Percentiles rank a stretch among this genome's conserved stretches.
phyloP scores from a whole-genome alignment of 2,888 invertebrate genomes.

The Alcis repandata region DNA sequence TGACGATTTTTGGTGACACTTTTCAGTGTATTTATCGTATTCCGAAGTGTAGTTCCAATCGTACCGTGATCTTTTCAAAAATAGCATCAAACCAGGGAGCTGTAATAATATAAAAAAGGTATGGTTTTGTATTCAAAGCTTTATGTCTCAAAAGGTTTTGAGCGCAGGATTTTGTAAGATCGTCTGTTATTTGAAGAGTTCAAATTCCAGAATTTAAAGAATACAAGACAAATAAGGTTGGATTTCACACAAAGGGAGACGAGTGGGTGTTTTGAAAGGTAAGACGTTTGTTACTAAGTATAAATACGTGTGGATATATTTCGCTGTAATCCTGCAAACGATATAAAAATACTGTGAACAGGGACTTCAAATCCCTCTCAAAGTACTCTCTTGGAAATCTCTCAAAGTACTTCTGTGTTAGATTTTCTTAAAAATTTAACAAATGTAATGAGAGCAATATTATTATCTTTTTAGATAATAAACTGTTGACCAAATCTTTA shows the following conservation, averaged over 20 bases:
- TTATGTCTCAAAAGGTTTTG: not conserved
- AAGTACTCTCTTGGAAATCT: no score
- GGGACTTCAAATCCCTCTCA: slow-evolving; percentile 24
- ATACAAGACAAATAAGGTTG: not conserved
- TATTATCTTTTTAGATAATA: no score
- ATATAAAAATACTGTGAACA: not conserved
- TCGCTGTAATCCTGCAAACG: not conserved
- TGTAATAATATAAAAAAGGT: not conserved
- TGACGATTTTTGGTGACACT: not conserved
- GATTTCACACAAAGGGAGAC: not conserved
- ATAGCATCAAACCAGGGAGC: slow-evolving; percentile 7
- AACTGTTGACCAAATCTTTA: no score
- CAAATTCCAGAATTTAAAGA: slow-evolving; percentile 4
- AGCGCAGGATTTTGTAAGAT: not conserved
- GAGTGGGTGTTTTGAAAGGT: not conserved
- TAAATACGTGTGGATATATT: not conserved
- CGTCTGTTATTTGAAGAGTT: slow-evolving; percentile 6
- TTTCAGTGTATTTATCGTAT: slow-evolving; percentile 4
- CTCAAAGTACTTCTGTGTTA: no score
- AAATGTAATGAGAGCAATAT: no score
- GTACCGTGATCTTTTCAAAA: slow-evolving; percentile 1
- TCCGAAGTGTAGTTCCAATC: slow-evolving; percentile 6
- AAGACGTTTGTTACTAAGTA: not conserved
- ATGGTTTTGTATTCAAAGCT: not conserved
- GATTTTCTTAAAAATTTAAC: no score